Conservation (phyloP, 2,797 vertebrate species). For the Potorous gilbertii region DNA sequence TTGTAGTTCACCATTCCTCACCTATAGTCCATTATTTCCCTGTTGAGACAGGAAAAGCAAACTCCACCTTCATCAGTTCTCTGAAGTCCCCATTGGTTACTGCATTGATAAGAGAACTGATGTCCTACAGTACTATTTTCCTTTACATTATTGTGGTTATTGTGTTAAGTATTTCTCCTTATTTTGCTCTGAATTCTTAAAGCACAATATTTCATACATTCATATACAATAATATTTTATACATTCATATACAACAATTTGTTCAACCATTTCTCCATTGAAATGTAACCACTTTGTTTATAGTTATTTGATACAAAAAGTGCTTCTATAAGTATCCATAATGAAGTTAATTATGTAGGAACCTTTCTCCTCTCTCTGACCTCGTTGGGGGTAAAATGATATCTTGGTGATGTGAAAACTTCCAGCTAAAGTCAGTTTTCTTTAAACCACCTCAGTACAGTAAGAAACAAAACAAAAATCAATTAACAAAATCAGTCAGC, state of each 20-base stretch:
- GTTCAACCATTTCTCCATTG: not conserved
- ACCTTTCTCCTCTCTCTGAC: not conserved
- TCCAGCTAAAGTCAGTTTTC: not conserved
- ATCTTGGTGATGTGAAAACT: not conserved
- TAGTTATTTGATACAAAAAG: not conserved
- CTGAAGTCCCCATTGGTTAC: not conserved
- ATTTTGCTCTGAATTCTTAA: not conserved
- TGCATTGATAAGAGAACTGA: not conserved
- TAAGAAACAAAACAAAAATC: not conserved
- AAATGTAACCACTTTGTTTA: not conserved
- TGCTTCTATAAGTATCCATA: not conserved
- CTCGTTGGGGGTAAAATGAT: not conserved
- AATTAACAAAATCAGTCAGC: not conserved
- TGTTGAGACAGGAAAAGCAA: not conserved
- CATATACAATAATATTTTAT: not conserved
- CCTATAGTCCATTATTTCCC: not conserved
- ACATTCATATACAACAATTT: not conserved
- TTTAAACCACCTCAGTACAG: not conserved
- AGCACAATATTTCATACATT: not conserved
- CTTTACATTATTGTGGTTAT: not conserved
- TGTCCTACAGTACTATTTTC: not conserved
- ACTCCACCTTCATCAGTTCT: not conserved
- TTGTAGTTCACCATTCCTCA: not conserved
- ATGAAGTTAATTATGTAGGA: not conserved
- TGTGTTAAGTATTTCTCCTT: not conserved